A percentile compares a stretch with the other conserved stretches of the same genome.
Evolutionary conservation across 2,113 vertebrate species (phyloP).

Genomic region (Toxostoma redivivum): DNA sequence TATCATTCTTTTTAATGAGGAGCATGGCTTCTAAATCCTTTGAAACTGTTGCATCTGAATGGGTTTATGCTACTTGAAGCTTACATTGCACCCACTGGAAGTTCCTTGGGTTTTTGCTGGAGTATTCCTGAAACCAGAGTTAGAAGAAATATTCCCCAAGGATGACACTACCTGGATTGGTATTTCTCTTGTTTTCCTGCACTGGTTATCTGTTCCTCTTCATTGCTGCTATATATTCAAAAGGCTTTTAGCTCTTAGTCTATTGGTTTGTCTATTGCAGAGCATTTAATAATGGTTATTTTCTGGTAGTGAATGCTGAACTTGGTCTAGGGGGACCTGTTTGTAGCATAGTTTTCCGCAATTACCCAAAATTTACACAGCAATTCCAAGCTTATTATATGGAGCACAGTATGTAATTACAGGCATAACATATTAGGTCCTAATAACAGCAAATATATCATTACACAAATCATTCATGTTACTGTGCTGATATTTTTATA

Average conservation of each 20-base stretch:
- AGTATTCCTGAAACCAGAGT: neutral
- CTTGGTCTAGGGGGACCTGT: conserved; percentile 25
- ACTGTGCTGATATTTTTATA: conserved; percentile 37
- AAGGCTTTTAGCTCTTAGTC: neutral
- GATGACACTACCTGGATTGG: neutral
- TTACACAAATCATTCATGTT: conserved; percentile 47
- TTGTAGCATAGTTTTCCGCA: conserved; percentile 41
- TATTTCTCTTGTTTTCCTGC: neutral
- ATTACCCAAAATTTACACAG: conserved; percentile 52
- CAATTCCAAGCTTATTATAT: conserved; percentile 28
- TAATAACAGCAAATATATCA: conserved; percentile 46
- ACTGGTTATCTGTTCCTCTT: neutral
- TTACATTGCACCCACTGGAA: neutral
- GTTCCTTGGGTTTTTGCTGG: neutral
- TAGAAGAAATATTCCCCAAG: neutral
- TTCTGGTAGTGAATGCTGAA: neutral
- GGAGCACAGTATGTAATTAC: conserved; percentile 30
- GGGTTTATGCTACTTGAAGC: neutral
- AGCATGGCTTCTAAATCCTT: neutral
- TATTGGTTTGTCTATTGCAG: neutral
- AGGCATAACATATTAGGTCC: conserved; percentile 39
- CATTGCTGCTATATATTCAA: neutral
- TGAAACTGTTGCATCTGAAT: neutral
- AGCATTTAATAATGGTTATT: conserved; percentile 9
- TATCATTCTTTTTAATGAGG: neutral